phyloP scores from a whole-genome alignment of 2,113 vertebrate species.

The Tor tambroides region DNA sequence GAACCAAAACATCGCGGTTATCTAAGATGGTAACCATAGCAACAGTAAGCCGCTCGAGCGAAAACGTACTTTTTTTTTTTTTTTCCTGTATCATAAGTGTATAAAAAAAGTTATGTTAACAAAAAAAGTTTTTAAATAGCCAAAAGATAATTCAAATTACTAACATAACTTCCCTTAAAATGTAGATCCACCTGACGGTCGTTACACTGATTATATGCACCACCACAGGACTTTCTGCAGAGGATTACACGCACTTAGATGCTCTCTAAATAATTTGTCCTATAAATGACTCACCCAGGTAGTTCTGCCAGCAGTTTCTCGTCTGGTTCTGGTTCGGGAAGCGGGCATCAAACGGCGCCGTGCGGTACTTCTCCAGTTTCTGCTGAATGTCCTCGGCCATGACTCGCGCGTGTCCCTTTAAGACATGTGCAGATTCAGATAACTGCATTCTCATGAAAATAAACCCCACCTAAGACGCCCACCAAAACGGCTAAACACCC shows the following conservation, averaged over 20 bases:
- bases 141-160: neutral
- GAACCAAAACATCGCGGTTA: too few species aligned
- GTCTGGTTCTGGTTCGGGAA: conserved; percentile 94
- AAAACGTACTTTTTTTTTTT: too few species aligned
- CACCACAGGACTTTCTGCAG: neutral
- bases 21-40: too few species aligned
- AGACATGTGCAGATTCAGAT: neutral
- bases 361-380: conserved; percentile 84
- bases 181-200: neutral
- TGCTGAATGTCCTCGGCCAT: conserved; percentile 82
- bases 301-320: conserved; percentile 90
- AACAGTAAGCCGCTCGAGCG: too few species aligned
- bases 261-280: neutral
- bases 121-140: too few species aligned
- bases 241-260: neutral
- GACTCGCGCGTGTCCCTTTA: conserved; percentile 41
- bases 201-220: neutral
- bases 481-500: neutral
- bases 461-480: neutral
- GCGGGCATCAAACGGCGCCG: conserved; percentile 88
- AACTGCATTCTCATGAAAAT: neutral
- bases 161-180: too few species aligned
- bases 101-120: too few species aligned
- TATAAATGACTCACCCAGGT: conserved; percentile 70
- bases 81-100: too few species aligned